Evolutionary conservation across 2,113 vertebrate species (phyloP), one percentile per base, ranked within the genome.

Genomic region (Steatornis caripensis): DNA sequence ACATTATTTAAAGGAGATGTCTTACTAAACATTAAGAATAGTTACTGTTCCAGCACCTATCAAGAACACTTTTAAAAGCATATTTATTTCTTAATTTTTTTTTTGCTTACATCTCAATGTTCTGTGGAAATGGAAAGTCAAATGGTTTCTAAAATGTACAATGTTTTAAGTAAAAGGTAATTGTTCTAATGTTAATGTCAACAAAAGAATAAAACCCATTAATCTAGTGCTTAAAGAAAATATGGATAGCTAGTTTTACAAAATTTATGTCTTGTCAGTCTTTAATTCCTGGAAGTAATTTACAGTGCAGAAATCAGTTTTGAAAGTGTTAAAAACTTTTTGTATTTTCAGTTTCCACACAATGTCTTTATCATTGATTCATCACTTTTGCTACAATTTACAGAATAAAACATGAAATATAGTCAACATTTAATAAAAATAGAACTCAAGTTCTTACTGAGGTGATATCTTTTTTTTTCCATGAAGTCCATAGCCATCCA

Each of bases 401-500:
- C 27, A 84, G 18, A 66, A 54, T 64, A 82, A 74, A 49, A 39
- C 27, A 21, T 84, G 24, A 68, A 96, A 94, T 75, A 53, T 22
- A 85, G 95, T 81, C 17, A 45, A 41, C 36, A 90, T 60, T 86
- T 93, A 79, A 93, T 95, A 97, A 95, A 96, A 83, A 95, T 39
- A 94, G 48, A 93, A 96, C 95, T 95, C 81, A 91, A 88, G 49
- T 95, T 97, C 89, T 90, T 91, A 94, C 55, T 72, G 62, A 93
- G 86, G 66, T 80, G 89, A 91, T 93, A 82, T 83, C 1, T 45
- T 66, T 66, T 18, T 78, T 96, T 97, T 94, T 76, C 77, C 80
- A 84, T 9, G 7, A 96, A 97, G 94, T 97, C 93, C 19, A 3
- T 89, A 95, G 93, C 89, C 97, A 98, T 98, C 97, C 87, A 97